Percentiles rank a stretch among this genome's conserved stretches.
These are phyloP conservation scores for Hyla sarda DNA, from an alignment of 2,113 vertebrate genomes.

Conservation along the genomic window DNA sequence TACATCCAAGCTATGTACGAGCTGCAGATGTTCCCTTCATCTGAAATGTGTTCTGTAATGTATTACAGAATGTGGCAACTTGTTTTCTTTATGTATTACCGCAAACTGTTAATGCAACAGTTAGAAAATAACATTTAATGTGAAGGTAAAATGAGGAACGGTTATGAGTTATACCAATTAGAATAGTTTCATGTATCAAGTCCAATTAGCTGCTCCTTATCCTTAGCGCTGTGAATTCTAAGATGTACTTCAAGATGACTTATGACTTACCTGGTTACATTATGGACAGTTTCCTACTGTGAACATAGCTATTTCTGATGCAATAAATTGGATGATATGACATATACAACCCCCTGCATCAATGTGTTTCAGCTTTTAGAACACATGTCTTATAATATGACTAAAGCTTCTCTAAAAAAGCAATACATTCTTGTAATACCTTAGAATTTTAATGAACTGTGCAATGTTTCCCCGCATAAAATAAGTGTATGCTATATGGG, in stretches of 20 bases:
- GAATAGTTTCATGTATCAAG: background rate
- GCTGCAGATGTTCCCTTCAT: conserved; percentile 26
- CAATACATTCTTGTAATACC: too few species aligned
- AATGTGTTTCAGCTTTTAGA: too few species aligned
- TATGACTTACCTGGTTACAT: too few species aligned
- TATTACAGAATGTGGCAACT: conserved; percentile 31
- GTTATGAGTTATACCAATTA: background rate
- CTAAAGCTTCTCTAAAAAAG: too few species aligned
- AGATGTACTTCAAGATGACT: background rate
- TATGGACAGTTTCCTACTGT: background rate
- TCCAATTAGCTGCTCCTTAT: background rate
- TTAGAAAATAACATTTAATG: background rate
- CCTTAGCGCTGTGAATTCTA: too few species aligned
- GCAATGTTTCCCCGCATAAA: too few species aligned
- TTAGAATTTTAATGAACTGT: too few species aligned
- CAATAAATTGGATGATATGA: background rate
- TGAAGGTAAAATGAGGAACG: background rate
- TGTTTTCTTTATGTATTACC: background rate
- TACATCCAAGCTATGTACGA: conserved; percentile 17
- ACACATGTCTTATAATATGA: too few species aligned
- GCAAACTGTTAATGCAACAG: background rate
- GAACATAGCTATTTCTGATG: background rate
- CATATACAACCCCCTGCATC: background rate
- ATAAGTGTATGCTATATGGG: too few species aligned
- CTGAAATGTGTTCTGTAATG: conserved; percentile 12